phyloP scores from a whole-genome alignment of 1,140 invertebrate species.

The Aporrectodea caliginosa region DNA sequence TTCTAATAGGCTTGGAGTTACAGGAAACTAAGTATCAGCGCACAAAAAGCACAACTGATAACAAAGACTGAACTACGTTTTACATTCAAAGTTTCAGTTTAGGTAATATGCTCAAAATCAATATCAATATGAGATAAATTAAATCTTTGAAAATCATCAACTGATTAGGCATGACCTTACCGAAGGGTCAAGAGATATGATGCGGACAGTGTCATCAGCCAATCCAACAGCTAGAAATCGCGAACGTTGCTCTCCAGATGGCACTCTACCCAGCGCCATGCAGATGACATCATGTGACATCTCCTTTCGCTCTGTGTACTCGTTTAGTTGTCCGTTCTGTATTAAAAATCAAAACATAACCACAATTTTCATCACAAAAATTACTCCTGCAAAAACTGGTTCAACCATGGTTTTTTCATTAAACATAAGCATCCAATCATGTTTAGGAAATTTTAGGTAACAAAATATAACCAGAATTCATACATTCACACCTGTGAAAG shows the following conservation, averaged over 20 bases:
- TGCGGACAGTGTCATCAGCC: constrained; percentile 92
- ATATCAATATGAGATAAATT: constrained; percentile 24
- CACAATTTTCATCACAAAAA: neutral
- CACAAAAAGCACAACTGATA: too few species aligned
- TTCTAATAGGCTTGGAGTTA: too few species aligned
- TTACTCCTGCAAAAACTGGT: too few species aligned
- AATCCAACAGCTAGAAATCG: constrained; percentile 96
- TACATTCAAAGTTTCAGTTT: too few species aligned
- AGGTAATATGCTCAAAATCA: too few species aligned
- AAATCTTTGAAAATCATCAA: neutral
- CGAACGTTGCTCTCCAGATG: constrained; percentile 87
- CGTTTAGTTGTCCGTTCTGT: constrained; percentile 93
- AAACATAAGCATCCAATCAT: too few species aligned
- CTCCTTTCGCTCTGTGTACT: constrained; percentile 94
- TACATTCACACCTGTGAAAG: too few species aligned
- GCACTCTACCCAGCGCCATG: constrained; percentile 94
- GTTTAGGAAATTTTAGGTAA: too few species aligned
- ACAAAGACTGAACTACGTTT: too few species aligned
- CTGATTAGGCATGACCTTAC: constrained; percentile 57
- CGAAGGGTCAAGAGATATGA: constrained; percentile 92
- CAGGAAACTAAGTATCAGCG: too few species aligned
- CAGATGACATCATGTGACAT: constrained; percentile 96
- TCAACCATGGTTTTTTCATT: too few species aligned
- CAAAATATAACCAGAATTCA: too few species aligned
- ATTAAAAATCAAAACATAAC: constrained; percentile 45